Evolutionary conservation across 2,888 invertebrate species (phyloP).

Genomic region (Drosophila diplacantha): DNA sequence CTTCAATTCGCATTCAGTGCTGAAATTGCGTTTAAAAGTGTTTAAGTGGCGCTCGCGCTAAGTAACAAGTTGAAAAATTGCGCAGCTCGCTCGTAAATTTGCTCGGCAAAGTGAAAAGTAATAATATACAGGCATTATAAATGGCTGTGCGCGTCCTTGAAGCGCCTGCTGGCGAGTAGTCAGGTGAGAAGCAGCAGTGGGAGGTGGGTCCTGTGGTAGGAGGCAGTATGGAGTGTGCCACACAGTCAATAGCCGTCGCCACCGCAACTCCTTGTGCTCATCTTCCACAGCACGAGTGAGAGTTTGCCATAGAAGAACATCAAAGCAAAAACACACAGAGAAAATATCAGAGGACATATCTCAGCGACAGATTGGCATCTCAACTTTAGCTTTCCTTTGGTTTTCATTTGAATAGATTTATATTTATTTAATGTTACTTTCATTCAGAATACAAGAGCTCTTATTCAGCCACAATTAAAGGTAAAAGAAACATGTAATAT

Average conservation of each 20-base stretch:
- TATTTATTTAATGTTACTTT: background rate
- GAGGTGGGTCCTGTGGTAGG: background rate
- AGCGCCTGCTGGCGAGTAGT: conserved; percentile 10
- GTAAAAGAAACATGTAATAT: no score
- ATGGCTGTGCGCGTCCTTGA: conserved; percentile 48
- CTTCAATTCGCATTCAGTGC: conserved; percentile 17
- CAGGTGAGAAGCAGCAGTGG: background rate
- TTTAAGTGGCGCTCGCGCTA: conserved; percentile 61
- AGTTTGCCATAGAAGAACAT: conserved; percentile 17
- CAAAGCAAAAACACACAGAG: conserved; percentile 15
- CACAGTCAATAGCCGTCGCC: conserved; percentile 33
- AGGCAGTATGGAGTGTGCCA: conserved; percentile 12
- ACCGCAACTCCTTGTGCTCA: conserved; percentile 10
- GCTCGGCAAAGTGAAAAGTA: conserved; percentile 56
- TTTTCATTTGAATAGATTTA: background rate
- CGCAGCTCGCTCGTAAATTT: conserved; percentile 60
- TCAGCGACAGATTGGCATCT: background rate
- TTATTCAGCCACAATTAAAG: background rate
- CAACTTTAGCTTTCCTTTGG: background rate
- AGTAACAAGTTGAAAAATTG: conserved; percentile 70
- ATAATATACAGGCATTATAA: conserved; percentile 58
- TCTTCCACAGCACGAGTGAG: background rate
- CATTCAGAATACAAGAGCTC: background rate
- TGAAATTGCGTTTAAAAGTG: conserved; percentile 50
- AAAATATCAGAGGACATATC: conserved; percentile 4